Percentiles rank a stretch among this genome's conserved stretches.
These are phyloP conservation scores for Sarcophaga rosellei DNA, from an alignment of 2,888 invertebrate genomes.

Conservation along the genomic window DNA sequence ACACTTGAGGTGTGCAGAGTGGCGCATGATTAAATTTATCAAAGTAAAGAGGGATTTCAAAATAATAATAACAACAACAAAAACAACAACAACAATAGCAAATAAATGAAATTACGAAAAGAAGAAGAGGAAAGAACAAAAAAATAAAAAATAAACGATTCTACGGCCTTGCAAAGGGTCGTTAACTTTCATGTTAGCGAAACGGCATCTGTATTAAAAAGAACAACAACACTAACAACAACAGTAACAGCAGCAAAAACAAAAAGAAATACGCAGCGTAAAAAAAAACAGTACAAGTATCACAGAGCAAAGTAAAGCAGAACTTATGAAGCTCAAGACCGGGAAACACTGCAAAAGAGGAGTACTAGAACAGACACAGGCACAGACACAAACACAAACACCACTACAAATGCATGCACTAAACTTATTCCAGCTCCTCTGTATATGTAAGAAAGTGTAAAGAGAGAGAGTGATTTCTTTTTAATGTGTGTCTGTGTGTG, in stretches of 20 bases:
- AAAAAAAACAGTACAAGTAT: not conserved
- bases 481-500: not conserved
- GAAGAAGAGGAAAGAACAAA: conserved; percentile 20
- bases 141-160: conserved; percentile 53
- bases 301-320: no score
- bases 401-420: not conserved
- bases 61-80: conserved; percentile 43
- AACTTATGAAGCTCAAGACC: no score
- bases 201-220: conserved; percentile 66
- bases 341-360: no score
- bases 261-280: not conserved
- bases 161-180: conserved; percentile 69
- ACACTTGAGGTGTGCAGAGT: conserved; percentile 66
- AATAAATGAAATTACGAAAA: conserved; percentile 29
- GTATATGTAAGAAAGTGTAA: not conserved
- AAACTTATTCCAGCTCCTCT: not conserved
- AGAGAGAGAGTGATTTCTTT: not conserved
- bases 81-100: conserved; percentile 8
- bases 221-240: conserved; percentile 21
- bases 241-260: not conserved
- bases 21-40: conserved; percentile 69
- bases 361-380: not conserved
- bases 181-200: conserved; percentile 63
- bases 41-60: conserved; percentile 64
- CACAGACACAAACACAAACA: not conserved